phyloP scores from a whole-genome alignment of 2,797 vertebrate species.

The Kryptolebias ocellatus region DNA sequence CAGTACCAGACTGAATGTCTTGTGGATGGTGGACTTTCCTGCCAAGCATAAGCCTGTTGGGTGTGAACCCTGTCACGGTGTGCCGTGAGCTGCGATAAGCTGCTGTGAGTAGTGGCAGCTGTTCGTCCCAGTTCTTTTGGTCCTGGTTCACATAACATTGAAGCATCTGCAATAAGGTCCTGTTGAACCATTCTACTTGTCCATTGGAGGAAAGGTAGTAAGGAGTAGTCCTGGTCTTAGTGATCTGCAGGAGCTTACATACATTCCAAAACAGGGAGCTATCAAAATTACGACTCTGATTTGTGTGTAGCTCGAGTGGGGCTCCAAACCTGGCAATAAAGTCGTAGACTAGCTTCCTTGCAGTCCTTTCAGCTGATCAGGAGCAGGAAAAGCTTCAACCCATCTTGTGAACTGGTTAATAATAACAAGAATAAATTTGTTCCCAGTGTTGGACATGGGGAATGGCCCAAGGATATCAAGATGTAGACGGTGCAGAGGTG shows the following conservation, averaged over 20 bases:
- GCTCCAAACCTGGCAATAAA: background rate
- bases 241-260: too few species aligned
- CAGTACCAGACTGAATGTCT: background rate
- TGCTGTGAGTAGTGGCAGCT: background rate
- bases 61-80: background rate
- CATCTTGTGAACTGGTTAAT: slow-evolving; percentile 6
- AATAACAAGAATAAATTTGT: background rate
- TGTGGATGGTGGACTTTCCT: background rate
- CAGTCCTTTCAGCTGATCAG: slow-evolving; percentile 1
- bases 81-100: background rate
- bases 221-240: too few species aligned
- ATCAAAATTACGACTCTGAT: slow-evolving; percentile 3
- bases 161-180: background rate
- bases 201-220: too few species aligned
- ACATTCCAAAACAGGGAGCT: background rate
- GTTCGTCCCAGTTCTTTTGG: background rate
- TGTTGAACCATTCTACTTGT: too few species aligned
- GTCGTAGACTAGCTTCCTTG: background rate
- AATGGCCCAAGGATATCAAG: background rate
- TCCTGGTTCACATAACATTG: background rate
- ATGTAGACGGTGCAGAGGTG: background rate
- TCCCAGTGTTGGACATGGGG: background rate
- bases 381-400: background rate
- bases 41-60: background rate
- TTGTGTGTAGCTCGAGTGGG: background rate